phyloP scores from a whole-genome alignment of 2,113 vertebrate genomes.

The Paratilapia polleni region DNA sequence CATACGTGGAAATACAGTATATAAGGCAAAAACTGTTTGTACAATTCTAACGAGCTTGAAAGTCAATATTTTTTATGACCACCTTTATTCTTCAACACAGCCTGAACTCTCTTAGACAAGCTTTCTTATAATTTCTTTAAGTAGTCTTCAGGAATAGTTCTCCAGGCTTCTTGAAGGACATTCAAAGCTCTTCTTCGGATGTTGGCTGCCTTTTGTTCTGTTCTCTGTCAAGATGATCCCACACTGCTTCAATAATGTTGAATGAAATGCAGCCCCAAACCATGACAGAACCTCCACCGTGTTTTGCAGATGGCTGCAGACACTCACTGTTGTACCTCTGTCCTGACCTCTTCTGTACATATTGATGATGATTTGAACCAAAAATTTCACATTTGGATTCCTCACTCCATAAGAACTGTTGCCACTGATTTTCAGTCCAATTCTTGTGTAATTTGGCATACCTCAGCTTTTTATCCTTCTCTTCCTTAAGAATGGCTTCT shows the following conservation, averaged over 20 bases:
- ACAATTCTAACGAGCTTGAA: not conserved
- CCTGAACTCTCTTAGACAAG: not conserved
- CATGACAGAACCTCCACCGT: not conserved
- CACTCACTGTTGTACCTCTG: no score
- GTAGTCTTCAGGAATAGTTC: not conserved
- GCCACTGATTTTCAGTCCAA: no score
- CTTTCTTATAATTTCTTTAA: not conserved
- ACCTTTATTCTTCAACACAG: no score
- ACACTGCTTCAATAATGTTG: not conserved
- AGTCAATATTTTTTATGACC: not conserved
- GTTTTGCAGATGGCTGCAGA: not conserved
- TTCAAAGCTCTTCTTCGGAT: conserved; percentile 1
- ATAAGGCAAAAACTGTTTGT: not conserved
- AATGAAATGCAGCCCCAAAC: no score
- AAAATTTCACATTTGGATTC: no score
- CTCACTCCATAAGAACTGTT: no score
- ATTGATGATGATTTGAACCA: no score
- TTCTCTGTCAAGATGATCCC: not conserved
- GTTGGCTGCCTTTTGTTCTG: not conserved
- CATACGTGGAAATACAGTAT: not conserved
- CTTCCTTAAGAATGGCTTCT: no score
- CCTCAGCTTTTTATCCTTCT: no score
- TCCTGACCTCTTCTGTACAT: no score
- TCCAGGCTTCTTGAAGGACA: not conserved
- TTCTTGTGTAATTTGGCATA: no score